Conservation (phyloP, 2,888 invertebrate species). For the Xestia ashworthii region DNA sequence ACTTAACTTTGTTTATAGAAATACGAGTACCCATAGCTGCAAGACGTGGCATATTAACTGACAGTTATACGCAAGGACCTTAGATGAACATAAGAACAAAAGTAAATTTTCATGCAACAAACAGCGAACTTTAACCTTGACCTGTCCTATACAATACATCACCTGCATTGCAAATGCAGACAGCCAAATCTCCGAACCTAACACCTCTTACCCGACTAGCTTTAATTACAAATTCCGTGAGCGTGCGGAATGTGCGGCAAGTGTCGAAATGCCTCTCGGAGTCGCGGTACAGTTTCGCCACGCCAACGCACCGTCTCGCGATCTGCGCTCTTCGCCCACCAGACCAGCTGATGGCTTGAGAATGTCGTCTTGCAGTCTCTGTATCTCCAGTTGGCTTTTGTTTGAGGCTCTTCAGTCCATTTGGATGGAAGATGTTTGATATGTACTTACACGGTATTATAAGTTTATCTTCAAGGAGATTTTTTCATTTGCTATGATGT, state of each 20-base stretch:
- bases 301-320: slow-evolving; percentile 39
- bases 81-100: neutral
- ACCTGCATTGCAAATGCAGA: neutral
- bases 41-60: too few relatives aligned
- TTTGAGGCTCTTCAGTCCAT: neutral
- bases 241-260: slow-evolving; percentile 46
- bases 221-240: slow-evolving; percentile 42
- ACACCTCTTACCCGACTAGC: neutral
- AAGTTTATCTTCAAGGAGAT: too few relatives aligned
- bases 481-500: too few relatives aligned
- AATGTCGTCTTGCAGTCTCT: slow-evolving; percentile 31
- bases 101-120: neutral
- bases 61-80: too few relatives aligned
- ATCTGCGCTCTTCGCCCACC: slow-evolving; percentile 45
- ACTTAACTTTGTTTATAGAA: too few relatives aligned
- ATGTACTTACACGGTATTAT: too few relatives aligned
- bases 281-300: slow-evolving; percentile 41
- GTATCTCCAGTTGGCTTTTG: neutral
- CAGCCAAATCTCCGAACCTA: neutral
- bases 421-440: neutral
- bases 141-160: neutral
- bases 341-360: slow-evolving; percentile 36
- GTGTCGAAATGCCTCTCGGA: slow-evolving; percentile 48
- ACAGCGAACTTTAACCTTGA: neutral
- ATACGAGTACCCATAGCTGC: too few relatives aligned